phyloP scores from a whole-genome alignment of 2,113 vertebrate species.

The Triplophysa rosa region DNA sequence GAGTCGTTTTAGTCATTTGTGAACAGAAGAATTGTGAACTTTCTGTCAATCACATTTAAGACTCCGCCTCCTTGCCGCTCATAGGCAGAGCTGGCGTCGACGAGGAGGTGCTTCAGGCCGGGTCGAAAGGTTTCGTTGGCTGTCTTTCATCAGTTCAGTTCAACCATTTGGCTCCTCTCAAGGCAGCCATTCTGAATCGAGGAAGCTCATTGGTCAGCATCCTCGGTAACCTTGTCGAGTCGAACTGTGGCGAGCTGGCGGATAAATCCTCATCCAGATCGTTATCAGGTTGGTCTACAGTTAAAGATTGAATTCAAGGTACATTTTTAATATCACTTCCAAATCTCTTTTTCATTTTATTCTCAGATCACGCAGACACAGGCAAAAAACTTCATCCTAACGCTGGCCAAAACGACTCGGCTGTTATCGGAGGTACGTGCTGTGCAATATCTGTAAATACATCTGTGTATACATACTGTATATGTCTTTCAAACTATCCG shows the following conservation, averaged over 20 bases:
- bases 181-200: conserved; percentile 80
- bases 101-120: conserved; percentile 76
- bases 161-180: conserved; percentile 82
- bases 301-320: neutral
- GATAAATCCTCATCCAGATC: conserved; percentile 76
- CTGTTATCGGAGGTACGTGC: conserved; percentile 60
- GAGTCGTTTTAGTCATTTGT: no score
- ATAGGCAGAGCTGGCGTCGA: conserved; percentile 73
- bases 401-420: conserved; percentile 77
- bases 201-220: conserved; percentile 73
- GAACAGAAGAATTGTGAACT: no score
- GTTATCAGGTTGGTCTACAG: conserved; percentile 73
- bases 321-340: neutral
- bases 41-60: neutral
- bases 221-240: conserved; percentile 76
- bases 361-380: conserved; percentile 79
- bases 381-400: conserved; percentile 77
- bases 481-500: no score
- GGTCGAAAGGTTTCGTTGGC: conserved; percentile 77
- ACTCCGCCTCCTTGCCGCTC: conserved; percentile 6
- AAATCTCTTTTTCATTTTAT: neutral
- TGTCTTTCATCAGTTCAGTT: conserved; percentile 86
- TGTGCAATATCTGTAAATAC: neutral
- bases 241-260: conserved; percentile 71
- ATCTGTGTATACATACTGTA: no score